Conservation (phyloP, 2,797 vertebrate genomes). For the Arnoldichthys spilopterus region DNA sequence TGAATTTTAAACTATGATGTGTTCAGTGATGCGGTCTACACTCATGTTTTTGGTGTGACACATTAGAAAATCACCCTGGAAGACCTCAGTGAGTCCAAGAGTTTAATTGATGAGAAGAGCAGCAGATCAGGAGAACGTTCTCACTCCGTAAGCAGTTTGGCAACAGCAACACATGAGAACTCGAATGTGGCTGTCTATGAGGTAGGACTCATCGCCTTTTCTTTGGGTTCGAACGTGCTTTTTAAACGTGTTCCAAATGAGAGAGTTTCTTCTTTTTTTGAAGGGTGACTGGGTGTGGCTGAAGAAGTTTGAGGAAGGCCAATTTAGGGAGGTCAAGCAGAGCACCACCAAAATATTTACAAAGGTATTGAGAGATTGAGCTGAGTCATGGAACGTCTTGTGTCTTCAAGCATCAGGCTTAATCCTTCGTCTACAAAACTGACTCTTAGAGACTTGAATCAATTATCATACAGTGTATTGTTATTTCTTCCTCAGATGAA, state of each 20-base stretch:
- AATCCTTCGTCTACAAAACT: no score
- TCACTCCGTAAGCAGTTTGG: conserved; percentile 81
- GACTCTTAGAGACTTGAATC: no score
- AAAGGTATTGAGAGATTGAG: conserved; percentile 76
- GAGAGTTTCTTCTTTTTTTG: conserved; percentile 15
- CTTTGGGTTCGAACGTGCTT: neutral
- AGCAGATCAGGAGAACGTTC: conserved; percentile 76
- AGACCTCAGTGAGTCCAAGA: conserved; percentile 82
- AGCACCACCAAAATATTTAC: conserved; percentile 84
- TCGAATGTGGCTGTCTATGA: conserved; percentile 89
- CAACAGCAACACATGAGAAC: conserved; percentile 80
- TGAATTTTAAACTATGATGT: no score
- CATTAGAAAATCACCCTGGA: conserved; percentile 88
- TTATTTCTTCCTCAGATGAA: conserved; percentile 76
- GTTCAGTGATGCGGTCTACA: neutral
- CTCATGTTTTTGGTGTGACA: conserved; percentile 43
- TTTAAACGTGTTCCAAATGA: neutral
- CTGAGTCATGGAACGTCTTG: neutral
- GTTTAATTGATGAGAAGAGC: conserved; percentile 77
- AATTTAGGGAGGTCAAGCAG: conserved; percentile 79
- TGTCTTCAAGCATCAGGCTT: no score
- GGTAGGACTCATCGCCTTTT: conserved; percentile 66
- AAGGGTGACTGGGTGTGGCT: conserved; percentile 94
- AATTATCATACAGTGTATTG: neutral
- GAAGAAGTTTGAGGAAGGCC: conserved; percentile 83